These are phyloP conservation scores for Eupeodes luniger DNA, from an alignment of 2,888 invertebrate species.

Conservation along the genomic window DNA sequence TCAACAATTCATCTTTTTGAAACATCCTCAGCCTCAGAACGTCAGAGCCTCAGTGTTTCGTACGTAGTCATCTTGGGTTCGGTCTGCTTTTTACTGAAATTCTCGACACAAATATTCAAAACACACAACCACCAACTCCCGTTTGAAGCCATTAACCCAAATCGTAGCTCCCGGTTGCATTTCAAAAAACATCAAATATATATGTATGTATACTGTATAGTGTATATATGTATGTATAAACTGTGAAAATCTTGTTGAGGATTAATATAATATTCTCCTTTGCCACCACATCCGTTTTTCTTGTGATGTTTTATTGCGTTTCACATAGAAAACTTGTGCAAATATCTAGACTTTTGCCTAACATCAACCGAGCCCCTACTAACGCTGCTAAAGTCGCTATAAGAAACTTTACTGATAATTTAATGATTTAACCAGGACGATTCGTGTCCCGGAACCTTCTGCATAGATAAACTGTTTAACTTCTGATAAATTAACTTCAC, in stretches of 20 bases:
- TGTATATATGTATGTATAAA: conserved; percentile 19
- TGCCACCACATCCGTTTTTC: conserved; percentile 53
- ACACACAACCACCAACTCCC: conserved; percentile 39
- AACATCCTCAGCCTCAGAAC: conserved; percentile 12
- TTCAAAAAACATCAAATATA: conserved; percentile 37
- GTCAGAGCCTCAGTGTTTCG: neutral
- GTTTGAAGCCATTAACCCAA: conserved; percentile 72
- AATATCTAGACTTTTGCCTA: neutral
- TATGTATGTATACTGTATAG: too few species aligned
- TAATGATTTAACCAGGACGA: conserved; percentile 30
- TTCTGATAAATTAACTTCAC: conserved; percentile 76
- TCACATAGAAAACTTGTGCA: conserved; percentile 3
- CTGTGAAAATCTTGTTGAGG: conserved; percentile 67
- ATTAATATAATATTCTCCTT: conserved; percentile 70
- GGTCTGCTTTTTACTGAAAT: conserved; percentile 39
- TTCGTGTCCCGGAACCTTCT: conserved; percentile 48
- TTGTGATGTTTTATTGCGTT: conserved; percentile 56
- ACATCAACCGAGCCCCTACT: neutral
- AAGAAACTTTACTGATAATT: conserved; percentile 58
- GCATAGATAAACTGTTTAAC: conserved; percentile 74
- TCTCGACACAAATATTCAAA: conserved; percentile 51
- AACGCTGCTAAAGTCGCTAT: neutral
- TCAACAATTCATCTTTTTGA: conserved; percentile 67
- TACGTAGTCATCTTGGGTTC: neutral
- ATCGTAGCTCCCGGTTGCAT: conserved; percentile 75